Percentiles rank a stretch among this genome's conserved stretches.
These are phyloP conservation scores for Eristalis arbustorum DNA, from an alignment of 2,888 invertebrate species.

Conservation along the genomic window DNA sequence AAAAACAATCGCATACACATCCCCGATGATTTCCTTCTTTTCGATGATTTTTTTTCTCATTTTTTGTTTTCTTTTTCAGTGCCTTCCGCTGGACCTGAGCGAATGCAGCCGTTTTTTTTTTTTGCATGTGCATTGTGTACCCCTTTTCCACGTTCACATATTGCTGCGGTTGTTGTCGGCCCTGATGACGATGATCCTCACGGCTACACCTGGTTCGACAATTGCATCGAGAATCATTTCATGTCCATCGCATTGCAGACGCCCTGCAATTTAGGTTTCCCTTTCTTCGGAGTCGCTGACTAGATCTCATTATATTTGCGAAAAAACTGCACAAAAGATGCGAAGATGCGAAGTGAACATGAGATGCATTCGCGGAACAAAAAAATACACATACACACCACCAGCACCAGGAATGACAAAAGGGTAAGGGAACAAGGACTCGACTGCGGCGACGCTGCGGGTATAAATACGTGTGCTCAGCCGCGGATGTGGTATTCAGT, in stretches of 20 bases:
- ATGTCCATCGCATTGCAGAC: slow-evolving; percentile 33
- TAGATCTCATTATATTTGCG: slow-evolving; percentile 47
- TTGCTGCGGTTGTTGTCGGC: slow-evolving; percentile 13
- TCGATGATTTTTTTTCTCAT: background rate
- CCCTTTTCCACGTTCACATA: background rate
- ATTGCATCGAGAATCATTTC: slow-evolving; percentile 32
- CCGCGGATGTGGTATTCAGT: slow-evolving; percentile 77
- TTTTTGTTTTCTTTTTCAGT: background rate
- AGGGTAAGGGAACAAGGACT: slow-evolving; percentile 52
- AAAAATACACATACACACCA: background rate
- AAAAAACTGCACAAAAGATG: slow-evolving; percentile 60
- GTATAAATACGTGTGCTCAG: slow-evolving; percentile 75
- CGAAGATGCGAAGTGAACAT: slow-evolving; percentile 48
- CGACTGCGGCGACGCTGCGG: slow-evolving; percentile 39
- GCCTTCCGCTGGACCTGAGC: slow-evolving; percentile 37
- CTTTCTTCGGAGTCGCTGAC: slow-evolving; percentile 61
- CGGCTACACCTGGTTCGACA: slow-evolving; percentile 57
- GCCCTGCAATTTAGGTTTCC: slow-evolving; percentile 65
- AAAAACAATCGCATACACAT: background rate
- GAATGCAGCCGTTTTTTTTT: slow-evolving; percentile 22
- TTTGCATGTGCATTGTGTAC: slow-evolving; percentile 42
- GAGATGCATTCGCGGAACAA: slow-evolving; percentile 45
- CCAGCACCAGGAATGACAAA: slow-evolving; percentile 26
- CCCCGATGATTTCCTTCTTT: slow-evolving; percentile 13
- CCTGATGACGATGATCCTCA: slow-evolving; percentile 41